Evolutionary conservation across 2,797 vertebrate genomes (phyloP).

Genomic region (Bryconaethiops microstoma): DNA sequence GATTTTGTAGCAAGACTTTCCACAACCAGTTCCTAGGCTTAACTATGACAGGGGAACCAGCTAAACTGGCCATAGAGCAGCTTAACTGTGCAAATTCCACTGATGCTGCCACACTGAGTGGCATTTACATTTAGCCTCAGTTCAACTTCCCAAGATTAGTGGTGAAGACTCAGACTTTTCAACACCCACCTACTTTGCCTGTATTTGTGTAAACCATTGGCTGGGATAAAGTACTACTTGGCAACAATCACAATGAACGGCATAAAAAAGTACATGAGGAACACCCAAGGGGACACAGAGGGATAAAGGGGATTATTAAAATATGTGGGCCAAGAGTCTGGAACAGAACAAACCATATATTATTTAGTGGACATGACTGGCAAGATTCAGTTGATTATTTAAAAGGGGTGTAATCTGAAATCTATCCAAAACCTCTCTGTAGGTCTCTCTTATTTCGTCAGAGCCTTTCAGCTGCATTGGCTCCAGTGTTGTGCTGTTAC

Average conservation of each 20-base stretch:
- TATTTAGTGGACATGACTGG: background rate
- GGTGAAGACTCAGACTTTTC: background rate
- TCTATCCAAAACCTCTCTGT: background rate
- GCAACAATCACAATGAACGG: slow-evolving; percentile 8
- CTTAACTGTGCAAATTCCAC: slow-evolving; percentile 20
- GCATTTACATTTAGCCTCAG: background rate
- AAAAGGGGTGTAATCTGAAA: background rate
- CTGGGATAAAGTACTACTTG: background rate
- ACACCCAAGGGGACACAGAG: background rate
- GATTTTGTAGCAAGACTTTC: background rate
- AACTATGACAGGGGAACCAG: slow-evolving; percentile 13
- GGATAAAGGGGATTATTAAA: slow-evolving; percentile 37
- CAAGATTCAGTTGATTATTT: slow-evolving; percentile 15
- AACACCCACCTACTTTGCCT: slow-evolving; percentile 10
- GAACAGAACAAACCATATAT: slow-evolving; percentile 19
- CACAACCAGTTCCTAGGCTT: background rate
- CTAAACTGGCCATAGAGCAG: slow-evolving; percentile 5
- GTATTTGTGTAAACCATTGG: slow-evolving; percentile 6
- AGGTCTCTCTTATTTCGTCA: background rate
- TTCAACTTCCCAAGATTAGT: slow-evolving; percentile 8
- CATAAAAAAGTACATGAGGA: slow-evolving; percentile 4
- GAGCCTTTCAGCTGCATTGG: background rate
- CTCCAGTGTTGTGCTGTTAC: background rate
- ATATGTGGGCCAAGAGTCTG: slow-evolving; percentile 42
- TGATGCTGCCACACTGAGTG: background rate